Conservation (phyloP, 2,888 invertebrate genomes). For the Meghimatium bilineatum region DNA sequence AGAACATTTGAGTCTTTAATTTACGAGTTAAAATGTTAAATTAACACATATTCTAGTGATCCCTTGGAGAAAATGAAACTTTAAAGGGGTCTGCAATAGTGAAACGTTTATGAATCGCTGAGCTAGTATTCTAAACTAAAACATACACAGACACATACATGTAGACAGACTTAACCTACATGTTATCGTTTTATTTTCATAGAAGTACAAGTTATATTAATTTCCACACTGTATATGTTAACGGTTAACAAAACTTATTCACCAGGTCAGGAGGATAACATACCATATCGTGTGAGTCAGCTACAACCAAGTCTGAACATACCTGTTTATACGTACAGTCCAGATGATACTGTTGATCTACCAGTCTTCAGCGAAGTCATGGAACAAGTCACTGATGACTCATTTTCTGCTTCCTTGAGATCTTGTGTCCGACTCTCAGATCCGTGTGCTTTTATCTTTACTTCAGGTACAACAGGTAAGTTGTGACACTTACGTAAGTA, state of each 20-base stretch:
- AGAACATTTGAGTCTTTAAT: no score
- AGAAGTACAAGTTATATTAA: no score
- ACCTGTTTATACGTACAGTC: constrained; percentile 22
- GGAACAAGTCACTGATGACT: background rate
- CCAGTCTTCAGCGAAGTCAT: constrained; percentile 24
- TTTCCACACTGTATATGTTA: no score
- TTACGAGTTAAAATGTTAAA: no score
- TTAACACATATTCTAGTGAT: no score
- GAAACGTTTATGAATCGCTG: no score
- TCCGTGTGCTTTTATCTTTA: constrained; percentile 41
- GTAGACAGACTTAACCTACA: no score
- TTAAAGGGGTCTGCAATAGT: no score
- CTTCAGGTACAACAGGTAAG: constrained; percentile 43
- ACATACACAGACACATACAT: no score
- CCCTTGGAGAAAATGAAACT: no score
- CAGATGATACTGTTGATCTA: background rate
- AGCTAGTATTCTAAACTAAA: no score
- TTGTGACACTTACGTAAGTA: background rate
- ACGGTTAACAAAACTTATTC: background rate
- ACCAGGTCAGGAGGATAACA: constrained; percentile 28
- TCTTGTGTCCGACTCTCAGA: constrained; percentile 28
- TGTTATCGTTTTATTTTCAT: no score
- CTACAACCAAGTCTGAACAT: constrained; percentile 8
- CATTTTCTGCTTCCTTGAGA: background rate
- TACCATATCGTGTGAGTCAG: constrained; percentile 5